A percentile compares a stretch with the other conserved stretches of the same genome.
Evolutionary conservation across 2,888 invertebrate genomes (phyloP).

Genomic region (Trichogramma evanescens): DNA sequence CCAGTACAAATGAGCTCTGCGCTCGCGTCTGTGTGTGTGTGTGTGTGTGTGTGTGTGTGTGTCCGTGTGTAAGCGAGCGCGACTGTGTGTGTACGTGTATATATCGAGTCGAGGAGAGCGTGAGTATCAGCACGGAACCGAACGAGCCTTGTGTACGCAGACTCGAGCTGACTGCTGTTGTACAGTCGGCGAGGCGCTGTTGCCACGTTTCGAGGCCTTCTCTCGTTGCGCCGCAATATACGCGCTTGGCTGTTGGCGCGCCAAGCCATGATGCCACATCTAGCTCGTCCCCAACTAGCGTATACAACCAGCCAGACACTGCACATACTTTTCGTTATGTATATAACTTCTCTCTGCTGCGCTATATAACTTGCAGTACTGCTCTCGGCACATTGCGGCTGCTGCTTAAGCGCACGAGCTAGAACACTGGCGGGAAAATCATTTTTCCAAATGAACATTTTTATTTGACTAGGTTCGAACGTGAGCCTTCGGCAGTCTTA

Average conservation of each 20-base stretch:
- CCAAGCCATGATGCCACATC: conserved; percentile 31
- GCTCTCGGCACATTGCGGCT: neutral
- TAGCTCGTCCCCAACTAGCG: too few species aligned
- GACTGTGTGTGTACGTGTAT: conserved; percentile 10
- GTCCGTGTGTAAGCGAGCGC: conserved; percentile 17
- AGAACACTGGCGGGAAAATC: conserved; percentile 42
- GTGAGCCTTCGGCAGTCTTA: neutral
- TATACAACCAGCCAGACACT: too few species aligned
- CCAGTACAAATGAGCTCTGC: conserved; percentile 29
- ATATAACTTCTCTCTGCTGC: too few species aligned
- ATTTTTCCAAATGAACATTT: conserved; percentile 42
- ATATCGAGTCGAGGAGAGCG: conserved; percentile 39
- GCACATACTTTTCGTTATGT: too few species aligned
- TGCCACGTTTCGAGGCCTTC: conserved; percentile 45
- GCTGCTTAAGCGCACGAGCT: too few species aligned
- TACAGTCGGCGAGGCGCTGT: conserved; percentile 29
- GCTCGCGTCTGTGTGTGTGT: conserved; percentile 12
- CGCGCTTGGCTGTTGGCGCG: conserved; percentile 33
- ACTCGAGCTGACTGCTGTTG: conserved; percentile 1
- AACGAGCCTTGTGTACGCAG: conserved; percentile 32
- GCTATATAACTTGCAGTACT: neutral
- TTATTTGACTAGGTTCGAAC: conserved; percentile 2
- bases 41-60: conserved; percentile 15
- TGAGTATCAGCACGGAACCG: conserved; percentile 50
- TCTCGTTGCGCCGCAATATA: conserved; percentile 27